phyloP scores from a whole-genome alignment of 2,888 invertebrate species.

The Drosophila percnosoma region DNA sequence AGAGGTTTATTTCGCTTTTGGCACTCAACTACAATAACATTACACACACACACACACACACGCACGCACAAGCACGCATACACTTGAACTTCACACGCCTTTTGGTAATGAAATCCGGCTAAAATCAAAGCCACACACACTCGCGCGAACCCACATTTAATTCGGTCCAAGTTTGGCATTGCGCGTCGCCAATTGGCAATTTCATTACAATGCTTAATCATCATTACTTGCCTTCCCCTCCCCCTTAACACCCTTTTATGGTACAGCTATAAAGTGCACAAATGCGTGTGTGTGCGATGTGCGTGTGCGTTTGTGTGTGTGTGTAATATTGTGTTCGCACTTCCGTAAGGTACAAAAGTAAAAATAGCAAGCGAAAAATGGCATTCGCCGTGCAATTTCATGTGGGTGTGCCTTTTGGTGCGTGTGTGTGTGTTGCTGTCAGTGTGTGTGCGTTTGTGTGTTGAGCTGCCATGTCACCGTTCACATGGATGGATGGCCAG shows the following conservation, averaged over 20 bases:
- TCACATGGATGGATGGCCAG: constrained; percentile 72
- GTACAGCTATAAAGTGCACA: constrained; percentile 41
- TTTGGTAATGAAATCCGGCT: constrained; percentile 61
- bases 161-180: constrained; percentile 44
- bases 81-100: constrained; percentile 34
- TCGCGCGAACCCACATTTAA: constrained; percentile 18
- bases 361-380: constrained; percentile 55
- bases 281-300: constrained; percentile 1
- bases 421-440: constrained; percentile 4
- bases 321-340: constrained; percentile 72
- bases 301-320: constrained; percentile 1
- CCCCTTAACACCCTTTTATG: background rate
- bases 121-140: constrained; percentile 60
- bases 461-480: constrained; percentile 70
- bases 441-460: constrained; percentile 13
- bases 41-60: constrained; percentile 30
- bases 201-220: constrained; percentile 82
- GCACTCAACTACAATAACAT: constrained; percentile 78
- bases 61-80: constrained; percentile 8
- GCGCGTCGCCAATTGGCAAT: constrained; percentile 75
- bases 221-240: constrained; percentile 61
- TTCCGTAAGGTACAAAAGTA: constrained; percentile 52
- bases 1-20: constrained; percentile 74
- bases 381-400: constrained; percentile 55
- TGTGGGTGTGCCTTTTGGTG: background rate